A percentile compares a stretch with the other conserved stretches of the same genome.
phyloP scores from a whole-genome alignment of 1,140 invertebrate species.

The Bombus superbus region DNA sequence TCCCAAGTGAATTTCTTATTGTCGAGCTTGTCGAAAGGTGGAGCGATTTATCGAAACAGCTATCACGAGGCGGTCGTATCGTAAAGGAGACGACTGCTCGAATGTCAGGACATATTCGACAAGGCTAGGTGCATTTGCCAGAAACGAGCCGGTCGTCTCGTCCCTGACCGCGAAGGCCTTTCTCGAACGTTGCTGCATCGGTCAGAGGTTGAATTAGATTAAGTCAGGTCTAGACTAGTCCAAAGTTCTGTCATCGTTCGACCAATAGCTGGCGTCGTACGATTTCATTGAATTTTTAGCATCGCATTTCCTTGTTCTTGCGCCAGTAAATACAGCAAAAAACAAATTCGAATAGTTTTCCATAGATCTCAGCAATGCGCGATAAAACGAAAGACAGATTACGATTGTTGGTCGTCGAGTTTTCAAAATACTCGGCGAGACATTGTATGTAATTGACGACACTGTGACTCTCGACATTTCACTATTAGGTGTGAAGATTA shows the following conservation, averaged over 20 bases:
- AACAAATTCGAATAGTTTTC: not conserved
- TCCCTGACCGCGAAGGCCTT: constrained; percentile 50
- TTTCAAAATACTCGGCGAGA: not conserved
- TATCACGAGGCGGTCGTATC: not conserved
- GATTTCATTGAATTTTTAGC: not conserved
- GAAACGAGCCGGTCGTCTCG: constrained; percentile 23
- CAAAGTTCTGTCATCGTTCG: constrained; percentile 17
- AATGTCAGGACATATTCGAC: constrained; percentile 22
- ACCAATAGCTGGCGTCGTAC: not conserved
- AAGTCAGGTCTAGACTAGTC: constrained; percentile 24
- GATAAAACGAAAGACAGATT: not conserved
- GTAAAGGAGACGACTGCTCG: not conserved
- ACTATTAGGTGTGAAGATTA: not conserved
- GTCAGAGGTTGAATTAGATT: constrained; percentile 43
- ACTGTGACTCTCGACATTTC: too few species aligned
- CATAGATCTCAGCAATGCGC: not conserved
- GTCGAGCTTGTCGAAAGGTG: not conserved
- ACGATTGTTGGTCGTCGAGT: not conserved
- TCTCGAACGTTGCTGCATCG: constrained; percentile 32
- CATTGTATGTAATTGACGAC: not conserved
- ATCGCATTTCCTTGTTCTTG: not conserved
- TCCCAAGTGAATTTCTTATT: not conserved
- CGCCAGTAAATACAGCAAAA: not conserved
- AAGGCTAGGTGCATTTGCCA: constrained; percentile 14
- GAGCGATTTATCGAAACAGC: not conserved